Evolutionary conservation across 2,888 invertebrate species (phyloP), one percentile per base, ranked within the genome.

Genomic region (Tetranychus piercei): DNA sequence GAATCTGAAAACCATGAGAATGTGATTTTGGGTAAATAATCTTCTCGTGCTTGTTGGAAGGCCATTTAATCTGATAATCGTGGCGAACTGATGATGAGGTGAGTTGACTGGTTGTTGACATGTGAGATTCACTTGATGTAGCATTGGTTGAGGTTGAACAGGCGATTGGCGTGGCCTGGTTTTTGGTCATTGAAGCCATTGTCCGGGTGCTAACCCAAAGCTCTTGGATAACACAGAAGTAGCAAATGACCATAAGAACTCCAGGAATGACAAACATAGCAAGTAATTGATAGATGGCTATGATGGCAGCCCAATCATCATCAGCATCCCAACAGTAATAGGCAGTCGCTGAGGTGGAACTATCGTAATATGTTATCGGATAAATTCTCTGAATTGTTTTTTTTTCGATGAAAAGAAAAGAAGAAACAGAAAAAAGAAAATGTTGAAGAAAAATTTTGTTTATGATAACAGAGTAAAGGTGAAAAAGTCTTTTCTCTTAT

Each of bases 201-300:
- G 82, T 80, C 73, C 81, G 80, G 9, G 82, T 82, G 76, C 83
- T 83, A 71, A 82, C 79, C 83, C 84, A 83, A 8, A 84, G 80
- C 20, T 82, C 82, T 65, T 81, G 80, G 43, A 84, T 83, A 77
- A 84, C 83, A 20, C 81, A 80, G 7, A 81, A 78, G 78, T 84
- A 84, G 78, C 83, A 83, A 78, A 81, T 80, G 5, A 80, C 77
- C 81, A 83, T 83, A 71, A 83, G 78, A 18, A 81, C 43, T 18
- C 82, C 80, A 0, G 83, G 83, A 23, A 82, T 76, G 6, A 81
- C 78, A 76, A 83, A 83, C 80, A 83, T 81, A 70, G 82, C 79
- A 64, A 81, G 75, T 70, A 83, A 78, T 76, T 83, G 82, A 77
- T 83, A 83, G 70, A 83, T 78, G 72, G 82, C 81, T 76, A 81